Percentiles rank a stretch among this genome's conserved stretches.
Conservation (phyloP, 2,888 invertebrate genomes). For the Barypeithes pellucidus region DNA sequence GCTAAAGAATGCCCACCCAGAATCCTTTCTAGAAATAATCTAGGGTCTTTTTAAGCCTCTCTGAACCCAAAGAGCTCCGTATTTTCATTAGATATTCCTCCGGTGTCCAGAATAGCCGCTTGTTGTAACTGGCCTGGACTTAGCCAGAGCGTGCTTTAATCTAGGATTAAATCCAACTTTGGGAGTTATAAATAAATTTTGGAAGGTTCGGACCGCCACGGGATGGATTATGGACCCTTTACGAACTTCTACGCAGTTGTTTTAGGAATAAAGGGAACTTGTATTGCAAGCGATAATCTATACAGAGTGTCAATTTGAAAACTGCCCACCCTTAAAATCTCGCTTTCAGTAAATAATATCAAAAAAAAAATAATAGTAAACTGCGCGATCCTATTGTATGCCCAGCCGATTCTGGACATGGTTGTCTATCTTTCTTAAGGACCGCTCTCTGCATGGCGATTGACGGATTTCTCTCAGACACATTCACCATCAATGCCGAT, state of each 20-base stretch:
- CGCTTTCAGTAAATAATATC: too few relatives aligned
- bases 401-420: too few relatives aligned
- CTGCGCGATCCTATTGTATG: too few relatives aligned
- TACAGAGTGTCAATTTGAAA: too few relatives aligned
- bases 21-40: not conserved
- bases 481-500: too few relatives aligned
- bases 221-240: constrained; percentile 27
- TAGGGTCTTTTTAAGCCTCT: constrained; percentile 6
- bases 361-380: too few relatives aligned
- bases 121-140: constrained; percentile 34
- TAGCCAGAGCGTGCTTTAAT: constrained; percentile 32
- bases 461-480: too few relatives aligned
- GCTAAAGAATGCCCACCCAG: not conserved
- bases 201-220: constrained; percentile 20
- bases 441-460: too few relatives aligned
- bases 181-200: constrained; percentile 38
- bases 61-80: constrained; percentile 22
- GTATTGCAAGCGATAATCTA: not conserved
- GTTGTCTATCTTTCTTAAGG: too few relatives aligned
- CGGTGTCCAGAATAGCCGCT: constrained; percentile 30
- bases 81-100: constrained; percentile 42
- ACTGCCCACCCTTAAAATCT: too few relatives aligned
- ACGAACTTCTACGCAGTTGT: not conserved
- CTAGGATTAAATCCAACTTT: constrained; percentile 36
- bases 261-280: constrained; percentile 14